A percentile compares a stretch with the other conserved stretches of the same genome.
These are phyloP conservation scores for Chaetodon auriga DNA, from an alignment of 2,113 vertebrate species.

Conservation along the genomic window DNA sequence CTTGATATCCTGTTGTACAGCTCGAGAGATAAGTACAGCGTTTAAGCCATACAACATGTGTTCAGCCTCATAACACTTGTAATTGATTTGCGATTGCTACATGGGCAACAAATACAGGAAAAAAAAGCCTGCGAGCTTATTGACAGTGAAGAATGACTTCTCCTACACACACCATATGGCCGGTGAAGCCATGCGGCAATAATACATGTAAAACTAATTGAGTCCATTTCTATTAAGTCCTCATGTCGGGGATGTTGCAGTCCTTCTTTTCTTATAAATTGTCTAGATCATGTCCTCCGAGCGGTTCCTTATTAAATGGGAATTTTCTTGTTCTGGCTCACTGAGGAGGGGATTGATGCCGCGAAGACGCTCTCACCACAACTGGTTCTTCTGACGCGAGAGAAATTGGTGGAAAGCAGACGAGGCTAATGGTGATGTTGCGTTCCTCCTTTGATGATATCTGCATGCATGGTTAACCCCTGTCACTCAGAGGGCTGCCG, in stretches of 20 bases:
- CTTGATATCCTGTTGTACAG: conserved; percentile 11
- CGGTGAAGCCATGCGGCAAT: neutral
- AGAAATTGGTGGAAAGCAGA: conserved; percentile 41
- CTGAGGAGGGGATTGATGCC: conserved; percentile 20
- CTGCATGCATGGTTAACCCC: conserved; percentile 49
- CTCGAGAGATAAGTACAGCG: conserved; percentile 8
- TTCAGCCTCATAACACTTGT: conserved; percentile 22
- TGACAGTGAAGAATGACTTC: conserved; percentile 55
- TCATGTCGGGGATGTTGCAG: conserved; percentile 16
- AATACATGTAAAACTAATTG: conserved; percentile 46
- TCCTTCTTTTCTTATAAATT: conserved; percentile 47
- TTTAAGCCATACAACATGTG: conserved; percentile 35
- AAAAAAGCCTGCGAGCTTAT: neutral
- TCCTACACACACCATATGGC: conserved; percentile 7
- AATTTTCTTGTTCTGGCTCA: conserved; percentile 35
- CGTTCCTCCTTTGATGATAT: conserved; percentile 46
- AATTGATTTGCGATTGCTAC: conserved; percentile 33
- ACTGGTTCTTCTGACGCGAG: conserved; percentile 8
- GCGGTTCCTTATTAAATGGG: conserved; percentile 40
- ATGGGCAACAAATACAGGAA: conserved; percentile 2
- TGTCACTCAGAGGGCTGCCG: conserved; percentile 30
- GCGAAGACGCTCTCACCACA: conserved; percentile 28
- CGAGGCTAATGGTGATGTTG: conserved; percentile 41
- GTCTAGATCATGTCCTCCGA: conserved; percentile 42
- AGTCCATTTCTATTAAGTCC: conserved; percentile 31